These are phyloP conservation scores for Leptatherina wallacei DNA, from an alignment of 2,797 vertebrate genomes.

Conservation along the genomic window DNA sequence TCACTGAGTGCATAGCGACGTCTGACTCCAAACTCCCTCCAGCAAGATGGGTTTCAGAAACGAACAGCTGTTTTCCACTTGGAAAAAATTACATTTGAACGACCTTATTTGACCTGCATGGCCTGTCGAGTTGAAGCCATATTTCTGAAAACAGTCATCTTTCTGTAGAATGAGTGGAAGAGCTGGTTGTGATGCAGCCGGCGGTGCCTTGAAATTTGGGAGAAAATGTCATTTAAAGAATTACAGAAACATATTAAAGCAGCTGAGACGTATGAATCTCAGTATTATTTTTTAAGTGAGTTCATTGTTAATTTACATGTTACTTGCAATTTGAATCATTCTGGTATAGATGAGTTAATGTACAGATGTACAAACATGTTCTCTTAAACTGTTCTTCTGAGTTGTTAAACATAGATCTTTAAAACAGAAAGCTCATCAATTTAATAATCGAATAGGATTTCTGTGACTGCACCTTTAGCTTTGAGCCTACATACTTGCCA, in stretches of 20 bases:
- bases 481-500: neutral
- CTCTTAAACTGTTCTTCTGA: too few relatives aligned
- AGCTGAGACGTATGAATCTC: neutral
- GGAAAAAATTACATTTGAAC: too few relatives aligned
- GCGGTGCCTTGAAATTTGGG: neutral
- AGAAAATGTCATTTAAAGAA: slow-evolving; percentile 5
- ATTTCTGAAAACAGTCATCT: neutral
- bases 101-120: too few relatives aligned
- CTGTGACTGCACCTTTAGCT: neutral
- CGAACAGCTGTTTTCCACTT: too few relatives aligned
- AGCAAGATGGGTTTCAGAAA: too few relatives aligned
- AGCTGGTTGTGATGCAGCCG: neutral
- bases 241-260: neutral
- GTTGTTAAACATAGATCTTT: neutral
- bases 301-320: neutral
- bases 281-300: neutral
- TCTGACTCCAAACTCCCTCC: too few relatives aligned
- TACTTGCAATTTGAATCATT: neutral
- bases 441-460: neutral
- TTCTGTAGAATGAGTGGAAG: neutral
- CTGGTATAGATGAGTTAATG: neutral
- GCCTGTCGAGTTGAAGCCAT: neutral
- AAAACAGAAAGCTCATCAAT: neutral
- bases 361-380: neutral
- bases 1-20: too few relatives aligned